Evolutionary conservation across 2,113 vertebrate species (phyloP), one percentile per base, ranked within the genome.

Genomic region (Carassius carassius): DNA sequence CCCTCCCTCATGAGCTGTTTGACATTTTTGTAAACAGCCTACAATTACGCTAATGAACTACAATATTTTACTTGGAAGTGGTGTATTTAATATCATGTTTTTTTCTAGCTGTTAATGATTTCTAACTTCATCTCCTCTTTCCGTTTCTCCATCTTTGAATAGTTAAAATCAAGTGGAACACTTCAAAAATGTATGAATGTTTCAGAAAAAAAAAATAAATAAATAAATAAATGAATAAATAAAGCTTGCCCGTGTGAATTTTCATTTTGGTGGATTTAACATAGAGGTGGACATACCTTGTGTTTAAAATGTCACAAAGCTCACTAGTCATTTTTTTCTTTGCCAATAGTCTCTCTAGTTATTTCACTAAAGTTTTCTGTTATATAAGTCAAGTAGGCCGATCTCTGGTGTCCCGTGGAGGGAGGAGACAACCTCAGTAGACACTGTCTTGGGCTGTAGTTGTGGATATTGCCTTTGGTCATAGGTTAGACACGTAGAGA

Each of bases 401-500:
- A 81, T 76, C 12, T 32, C 58, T 37, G 23, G 19, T 44, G 44
- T 16, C 37, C 23, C 11, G 44, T 32, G 44, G 16, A 51, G 37
- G 5, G 29, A 82, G 21, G 13, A 37, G 37, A 37, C n/a, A 75
- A 29, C 76, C 23, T 44, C 49, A 56, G 54, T 60, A 84, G n/a
- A 77, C 47, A 7, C 37, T 41, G 82, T 85, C 83, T 87, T 13
- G 0, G 81, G 47, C 82, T 44, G 17, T 87, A 47, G 54, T 76
- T 82, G 79, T 58, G 51, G 82, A 86, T 65, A n/a, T 83, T 86
- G 78, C 23, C 19, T 56, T 85, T 60, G 84, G 87, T 88, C 84
- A 83, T 2, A 88, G 84, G 87, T 88, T 74, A 86, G 84, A 86
- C 70, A 60, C 76, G 41, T 75, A 58, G 76, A 86, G 70, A 88